These are phyloP conservation scores for Cactoblastis cactorum DNA, from an alignment of 2,888 invertebrate genomes.

Conservation along the genomic window DNA sequence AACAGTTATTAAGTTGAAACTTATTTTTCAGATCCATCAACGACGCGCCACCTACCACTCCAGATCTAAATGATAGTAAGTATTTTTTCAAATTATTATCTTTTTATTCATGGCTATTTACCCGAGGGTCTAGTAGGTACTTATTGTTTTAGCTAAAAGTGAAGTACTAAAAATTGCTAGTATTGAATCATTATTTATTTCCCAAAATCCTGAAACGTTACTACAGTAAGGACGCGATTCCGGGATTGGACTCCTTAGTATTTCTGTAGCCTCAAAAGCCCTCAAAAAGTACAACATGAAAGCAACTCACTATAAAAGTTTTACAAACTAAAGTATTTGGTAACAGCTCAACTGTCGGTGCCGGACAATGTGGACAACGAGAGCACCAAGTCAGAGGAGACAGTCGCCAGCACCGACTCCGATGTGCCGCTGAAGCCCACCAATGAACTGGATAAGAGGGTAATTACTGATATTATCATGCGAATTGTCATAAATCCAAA, in stretches of 20 bases:
- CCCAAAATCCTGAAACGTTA: too few species aligned
- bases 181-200: too few species aligned
- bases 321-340: neutral
- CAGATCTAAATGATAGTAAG: conserved; percentile 55
- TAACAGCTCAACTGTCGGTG: conserved; percentile 46
- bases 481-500: too few species aligned
- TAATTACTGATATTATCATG: conserved; percentile 16
- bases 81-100: conserved; percentile 15
- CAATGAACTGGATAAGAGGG: conserved; percentile 83
- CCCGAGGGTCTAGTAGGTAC: too few species aligned
- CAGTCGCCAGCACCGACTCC: conserved; percentile 83
- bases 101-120: too few species aligned
- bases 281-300: too few species aligned
- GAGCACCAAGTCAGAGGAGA: conserved; percentile 80
- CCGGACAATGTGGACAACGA: conserved; percentile 83
- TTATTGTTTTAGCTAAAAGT: too few species aligned
- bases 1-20: too few species aligned
- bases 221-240: too few species aligned
- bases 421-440: conserved; percentile 81
- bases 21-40: conserved; percentile 39
- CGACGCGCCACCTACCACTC: conserved; percentile 40
- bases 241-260: too few species aligned
- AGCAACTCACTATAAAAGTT: neutral
- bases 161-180: too few species aligned
- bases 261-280: too few species aligned